A percentile compares a stretch with the other conserved stretches of the same genome.
phyloP scores from a whole-genome alignment of 2,113 vertebrate species.

The Brachionichthys hirsutus region DNA sequence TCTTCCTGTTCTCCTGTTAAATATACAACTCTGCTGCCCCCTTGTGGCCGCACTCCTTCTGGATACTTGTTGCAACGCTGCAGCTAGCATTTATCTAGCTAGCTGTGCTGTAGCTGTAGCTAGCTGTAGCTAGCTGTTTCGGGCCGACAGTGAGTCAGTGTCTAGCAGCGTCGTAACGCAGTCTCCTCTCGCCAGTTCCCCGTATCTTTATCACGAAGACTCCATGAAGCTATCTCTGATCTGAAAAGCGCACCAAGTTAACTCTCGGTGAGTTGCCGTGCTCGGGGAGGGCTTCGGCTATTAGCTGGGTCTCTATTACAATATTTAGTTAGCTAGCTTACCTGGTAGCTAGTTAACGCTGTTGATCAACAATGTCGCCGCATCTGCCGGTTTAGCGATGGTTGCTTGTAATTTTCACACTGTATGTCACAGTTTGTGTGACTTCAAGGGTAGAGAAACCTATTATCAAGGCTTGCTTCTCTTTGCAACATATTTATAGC shows the following conservation, averaged over 20 bases:
- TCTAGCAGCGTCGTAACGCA: constrained; percentile 32
- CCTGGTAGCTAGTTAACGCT: not conserved
- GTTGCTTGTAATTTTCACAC: too few relatives aligned
- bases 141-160: constrained; percentile 25
- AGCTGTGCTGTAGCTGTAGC: constrained; percentile 14
- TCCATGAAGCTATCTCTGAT: constrained; percentile 20
- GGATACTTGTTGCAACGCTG: constrained; percentile 62
- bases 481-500: not conserved
- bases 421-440: not conserved
- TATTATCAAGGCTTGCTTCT: not conserved
- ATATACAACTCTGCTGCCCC: constrained; percentile 29
- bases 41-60: constrained; percentile 5
- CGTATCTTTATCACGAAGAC: not conserved
- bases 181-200: constrained; percentile 16
- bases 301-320: constrained; percentile 16
- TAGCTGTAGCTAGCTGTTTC: constrained; percentile 4
- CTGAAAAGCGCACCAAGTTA: constrained; percentile 34
- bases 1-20: too few relatives aligned
- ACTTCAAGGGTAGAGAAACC: too few relatives aligned
- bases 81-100: constrained; percentile 37
- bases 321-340: constrained; percentile 15
- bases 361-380: too few relatives aligned
- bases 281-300: constrained; percentile 11
- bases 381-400: not conserved
- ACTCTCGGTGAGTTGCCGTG: constrained; percentile 59